Evolutionary conservation across 2,888 invertebrate species (phyloP), one percentile per base, ranked within the genome.

Genomic region (Scrobipalpa atriplicella): DNA sequence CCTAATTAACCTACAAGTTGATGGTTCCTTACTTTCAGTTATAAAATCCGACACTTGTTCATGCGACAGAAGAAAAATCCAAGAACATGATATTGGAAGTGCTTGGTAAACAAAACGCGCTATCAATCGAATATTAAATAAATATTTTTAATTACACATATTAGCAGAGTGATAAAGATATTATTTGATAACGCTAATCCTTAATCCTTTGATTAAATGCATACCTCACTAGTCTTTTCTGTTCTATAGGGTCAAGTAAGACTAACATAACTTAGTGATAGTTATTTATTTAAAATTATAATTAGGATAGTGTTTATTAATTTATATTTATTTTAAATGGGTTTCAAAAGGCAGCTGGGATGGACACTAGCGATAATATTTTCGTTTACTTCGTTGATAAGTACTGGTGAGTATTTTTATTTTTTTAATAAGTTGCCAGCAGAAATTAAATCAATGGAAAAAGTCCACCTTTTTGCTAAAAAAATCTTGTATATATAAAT

Each of bases 301-400:
- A 19, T 52, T 54, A 54, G 54, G 21, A 29, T 29, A 29, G 29
- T 54, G 16, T 52, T 6, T 18, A 6, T 52, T 52, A 9, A 19
- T 13, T 29, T 1, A 1, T 56, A 56, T 19, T 56, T 36, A 29
- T 29, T 19, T 16, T 39, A 39, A 39, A 60, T 60, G 60, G 38
- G 18, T 16, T 18, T 60, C 16, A 16, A 38, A 18, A 16, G 13
- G 18, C 62, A 43, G 43, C n/a, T 62, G 10, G 21, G 18, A 62
- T 62, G 62, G 62, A 62, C 21, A 62, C 52, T 63, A 38, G 51
- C 38, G 38, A 52, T 51, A 51, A 63, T 39, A 63, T 51, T 51
- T 63, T 39, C 63, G 16, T 66, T 66, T 52, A 61, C 38, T 66
- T 61, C 61, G 11, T 38, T 16, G 56, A 52, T 18, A 51, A 58